Evolutionary conservation across 2,113 vertebrate genomes (phyloP).

Genomic region (Macrotus californicus): DNA sequence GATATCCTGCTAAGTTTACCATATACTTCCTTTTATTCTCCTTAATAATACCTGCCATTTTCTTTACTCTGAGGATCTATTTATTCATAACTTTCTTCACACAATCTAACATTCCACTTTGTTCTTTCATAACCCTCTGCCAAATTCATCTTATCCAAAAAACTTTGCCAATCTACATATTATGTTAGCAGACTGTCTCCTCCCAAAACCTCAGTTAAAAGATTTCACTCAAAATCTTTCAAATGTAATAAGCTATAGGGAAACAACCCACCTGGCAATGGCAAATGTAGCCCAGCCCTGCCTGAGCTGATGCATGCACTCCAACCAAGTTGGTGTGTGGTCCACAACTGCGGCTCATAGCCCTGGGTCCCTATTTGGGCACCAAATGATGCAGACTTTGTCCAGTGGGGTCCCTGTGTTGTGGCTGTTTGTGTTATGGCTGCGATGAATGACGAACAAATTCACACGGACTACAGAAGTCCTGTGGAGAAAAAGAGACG

Average conservation of each 20-base stretch:
- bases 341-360: too few species aligned
- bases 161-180: background rate
- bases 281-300: too few species aligned
- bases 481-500: too few species aligned
- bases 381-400: too few species aligned
- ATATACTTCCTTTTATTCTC: background rate
- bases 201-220: background rate
- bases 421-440: too few species aligned
- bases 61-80: background rate
- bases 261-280: too few species aligned
- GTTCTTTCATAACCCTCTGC: background rate
- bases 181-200: background rate
- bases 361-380: too few species aligned
- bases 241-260: background rate
- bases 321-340: too few species aligned
- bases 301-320: too few species aligned
- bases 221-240: background rate
- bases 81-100: background rate
- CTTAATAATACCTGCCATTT: background rate
- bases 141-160: slow-evolving; percentile 27
- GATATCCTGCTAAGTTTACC: background rate
- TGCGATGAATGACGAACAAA: too few species aligned
- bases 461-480: too few species aligned
- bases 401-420: too few species aligned
- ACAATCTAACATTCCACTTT: background rate